Base-by-base conservation (phyloP, 2,797 vertebrate species). In the Gadopsis marmoratus region DNA sequence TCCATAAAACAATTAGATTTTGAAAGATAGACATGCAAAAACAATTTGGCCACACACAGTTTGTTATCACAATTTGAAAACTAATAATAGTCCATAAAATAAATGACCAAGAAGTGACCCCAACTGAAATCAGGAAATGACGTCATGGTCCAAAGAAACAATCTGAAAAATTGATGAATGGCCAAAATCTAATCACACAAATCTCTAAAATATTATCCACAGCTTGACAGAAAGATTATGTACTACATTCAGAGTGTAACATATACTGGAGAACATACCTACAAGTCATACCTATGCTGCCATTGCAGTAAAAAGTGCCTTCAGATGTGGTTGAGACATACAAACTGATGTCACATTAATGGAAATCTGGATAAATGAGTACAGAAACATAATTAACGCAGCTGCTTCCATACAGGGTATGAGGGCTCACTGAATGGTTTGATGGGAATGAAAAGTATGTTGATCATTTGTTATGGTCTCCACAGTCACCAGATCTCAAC, bases 81-180 rank as follows among this genome's bases (percentile, higher is more conserved):
- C 21, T 17, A 17, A 26, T 50, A 59, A 45, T 17, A 33, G 7
- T 33, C 0, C 21, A 58, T 23, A 23, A 59, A 59, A n/a, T 33
- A 17, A n/a, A 35, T 23, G 41, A 37, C 10, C 0, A 37, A 26
- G 10, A 59, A 13, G 3, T 53, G 45, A 47, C 12, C 41, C 54
- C 7, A 33, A 14, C 2, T 43, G 2, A 69, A 56, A 31, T 47
- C 7, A 21, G 35, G 26, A 29, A n/a, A 72, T 21, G 17, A 17
- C 13, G 16, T 73, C 31, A 48, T 16, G 39, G 41, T 26, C 23
- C 31, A 37, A 48, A 67, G 43, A 23, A 60, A 55, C 31, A 48
- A 11, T 50, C 50, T 67, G 35, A 35, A 62, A 56, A 50, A 29
- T 72, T 43, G 50, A 73, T 73, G 65, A 64, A 58, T 74, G 33